Evolutionary conservation across 1,140 invertebrate species (phyloP).

Genomic region (Tetramorium parvispinum): DNA sequence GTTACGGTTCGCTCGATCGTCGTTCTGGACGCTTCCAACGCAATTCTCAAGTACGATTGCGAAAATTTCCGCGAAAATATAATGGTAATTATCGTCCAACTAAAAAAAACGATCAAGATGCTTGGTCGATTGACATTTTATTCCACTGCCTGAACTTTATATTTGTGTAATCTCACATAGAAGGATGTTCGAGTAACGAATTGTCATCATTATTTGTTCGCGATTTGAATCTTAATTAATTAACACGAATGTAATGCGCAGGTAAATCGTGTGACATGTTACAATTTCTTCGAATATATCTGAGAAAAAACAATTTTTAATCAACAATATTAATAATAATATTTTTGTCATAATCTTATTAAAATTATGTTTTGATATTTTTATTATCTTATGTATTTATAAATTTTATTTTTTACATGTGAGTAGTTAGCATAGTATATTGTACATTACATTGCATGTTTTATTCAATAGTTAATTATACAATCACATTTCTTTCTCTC

Average conservation of each 20-base stretch:
- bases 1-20: conserved; percentile 59
- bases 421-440: neutral
- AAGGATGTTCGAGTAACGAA: conserved; percentile 8
- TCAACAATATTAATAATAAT: neutral
- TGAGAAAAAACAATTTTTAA: neutral
- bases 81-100: conserved; percentile 53
- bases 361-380: neutral
- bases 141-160: neutral
- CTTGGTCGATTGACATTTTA: conserved; percentile 21
- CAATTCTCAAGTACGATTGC: conserved; percentile 32
- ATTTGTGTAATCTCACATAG: neutral
- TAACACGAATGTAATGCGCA: neutral
- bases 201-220: neutral
- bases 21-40: conserved; percentile 23
- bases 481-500: neutral
- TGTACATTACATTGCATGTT: neutral
- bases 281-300: neutral
- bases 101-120: conserved; percentile 53
- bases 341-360: neutral
- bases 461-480: neutral
- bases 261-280: neutral
- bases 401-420: neutral
- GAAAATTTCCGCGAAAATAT: conserved; percentile 55
- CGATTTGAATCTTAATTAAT: conserved; percentile 24
- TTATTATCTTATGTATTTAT: neutral